Evolutionary conservation across 2,888 invertebrate species (phyloP).

Genomic region (Brachynemurus nebulosus): DNA sequence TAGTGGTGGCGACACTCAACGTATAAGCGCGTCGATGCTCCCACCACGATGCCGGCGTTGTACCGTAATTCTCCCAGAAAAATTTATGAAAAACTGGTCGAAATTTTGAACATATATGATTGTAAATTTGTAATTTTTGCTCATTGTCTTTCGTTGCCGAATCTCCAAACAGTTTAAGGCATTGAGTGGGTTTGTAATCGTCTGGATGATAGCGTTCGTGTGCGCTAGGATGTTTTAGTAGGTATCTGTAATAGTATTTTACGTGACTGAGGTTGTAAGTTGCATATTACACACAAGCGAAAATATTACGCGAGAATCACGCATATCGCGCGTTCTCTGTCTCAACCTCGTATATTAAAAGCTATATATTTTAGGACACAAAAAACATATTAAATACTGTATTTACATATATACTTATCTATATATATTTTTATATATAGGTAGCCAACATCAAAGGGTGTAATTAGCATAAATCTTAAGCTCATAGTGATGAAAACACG

Average conservation of each 20-base stretch:
- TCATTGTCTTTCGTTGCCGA: constrained; percentile 27
- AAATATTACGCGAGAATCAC: too few species aligned
- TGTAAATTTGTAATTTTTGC: constrained; percentile 42
- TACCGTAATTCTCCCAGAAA: constrained; percentile 74
- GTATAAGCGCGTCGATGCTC: constrained; percentile 75
- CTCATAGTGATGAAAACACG: too few species aligned
- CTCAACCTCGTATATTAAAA: too few species aligned
- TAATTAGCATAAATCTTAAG: too few species aligned
- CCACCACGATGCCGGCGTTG: constrained; percentile 73
- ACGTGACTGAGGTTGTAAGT: too few species aligned
- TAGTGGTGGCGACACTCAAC: constrained; percentile 73
- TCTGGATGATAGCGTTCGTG: constrained; percentile 43
- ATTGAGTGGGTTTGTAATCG: constrained; percentile 33
- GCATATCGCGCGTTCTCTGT: too few species aligned
- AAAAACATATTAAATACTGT: too few species aligned
- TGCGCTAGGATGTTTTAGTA: constrained; percentile 40
- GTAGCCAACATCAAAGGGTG: too few species aligned
- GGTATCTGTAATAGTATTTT: constrained; percentile 37
- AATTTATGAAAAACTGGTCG: constrained; percentile 85
- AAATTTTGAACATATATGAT: constrained; percentile 50
- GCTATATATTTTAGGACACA: too few species aligned
- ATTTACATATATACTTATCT: too few species aligned
- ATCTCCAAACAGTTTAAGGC: constrained; percentile 45
- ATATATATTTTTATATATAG: too few species aligned
- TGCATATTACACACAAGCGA: too few species aligned